A percentile compares a stretch with the other conserved stretches of the same genome.
phyloP scores from a whole-genome alignment of 2,797 vertebrate genomes.

The Syngnathus rostellatus region DNA sequence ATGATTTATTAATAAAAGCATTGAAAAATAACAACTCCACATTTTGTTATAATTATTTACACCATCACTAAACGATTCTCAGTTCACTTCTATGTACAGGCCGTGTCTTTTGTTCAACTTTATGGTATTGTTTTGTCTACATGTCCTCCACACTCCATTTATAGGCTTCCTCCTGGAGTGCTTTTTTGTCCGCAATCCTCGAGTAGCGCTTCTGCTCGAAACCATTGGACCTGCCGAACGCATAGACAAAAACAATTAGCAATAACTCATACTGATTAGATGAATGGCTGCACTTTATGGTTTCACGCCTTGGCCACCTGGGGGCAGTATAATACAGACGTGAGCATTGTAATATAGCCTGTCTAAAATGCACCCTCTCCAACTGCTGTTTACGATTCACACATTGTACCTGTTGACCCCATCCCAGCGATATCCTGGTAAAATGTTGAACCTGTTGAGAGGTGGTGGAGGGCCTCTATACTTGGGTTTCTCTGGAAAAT shows the following conservation, averaged over 20 bases:
- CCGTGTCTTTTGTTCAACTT: not conserved
- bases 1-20: slow-evolving; percentile 31
- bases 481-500: slow-evolving; percentile 73
- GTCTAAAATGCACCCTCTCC: too few species aligned
- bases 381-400: not conserved
- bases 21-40: slow-evolving; percentile 27
- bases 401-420: slow-evolving; percentile 83
- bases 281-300: too few species aligned
- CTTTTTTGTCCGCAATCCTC: slow-evolving; percentile 84
- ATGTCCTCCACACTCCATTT: slow-evolving; percentile 99
- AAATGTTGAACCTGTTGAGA: slow-evolving; percentile 88
- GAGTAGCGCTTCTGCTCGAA: slow-evolving; percentile 90
- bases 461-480: slow-evolving; percentile 87
- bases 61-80: slow-evolving; percentile 22
- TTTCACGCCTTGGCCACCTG: too few species aligned
- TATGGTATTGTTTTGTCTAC: slow-evolving; percentile 51
- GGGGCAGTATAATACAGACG: too few species aligned
- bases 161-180: slow-evolving; percentile 85
- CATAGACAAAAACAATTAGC: not conserved
- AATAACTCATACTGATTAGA: too few species aligned
- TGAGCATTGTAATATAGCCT: too few species aligned
- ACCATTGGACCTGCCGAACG: slow-evolving; percentile 80
- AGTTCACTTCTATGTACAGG: slow-evolving; percentile 28
- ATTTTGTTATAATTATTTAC: slow-evolving; percentile 18
- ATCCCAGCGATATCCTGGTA: slow-evolving; percentile 94